Evolutionary conservation across 92 coral and sea anemone genomes (phyloP).

Genomic region (Galaxea fascicularis): DNA sequence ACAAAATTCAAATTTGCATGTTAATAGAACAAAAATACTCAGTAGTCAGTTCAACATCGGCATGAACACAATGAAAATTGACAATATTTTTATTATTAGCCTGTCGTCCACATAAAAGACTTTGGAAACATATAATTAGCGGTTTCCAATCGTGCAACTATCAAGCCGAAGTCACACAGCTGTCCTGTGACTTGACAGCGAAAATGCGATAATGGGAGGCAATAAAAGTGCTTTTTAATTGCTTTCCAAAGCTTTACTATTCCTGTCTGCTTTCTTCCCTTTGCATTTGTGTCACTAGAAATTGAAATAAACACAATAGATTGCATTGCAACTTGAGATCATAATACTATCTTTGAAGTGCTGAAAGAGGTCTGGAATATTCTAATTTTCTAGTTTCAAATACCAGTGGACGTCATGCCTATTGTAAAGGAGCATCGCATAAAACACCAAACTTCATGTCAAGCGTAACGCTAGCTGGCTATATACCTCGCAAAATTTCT

Average conservation of each 20-base stretch:
- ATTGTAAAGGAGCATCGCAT: neutral
- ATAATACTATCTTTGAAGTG: neutral
- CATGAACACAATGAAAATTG: neutral
- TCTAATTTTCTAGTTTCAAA: neutral
- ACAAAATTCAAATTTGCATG: conserved; percentile 33
- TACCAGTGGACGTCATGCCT: neutral
- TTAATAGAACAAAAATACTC: conserved; percentile 29
- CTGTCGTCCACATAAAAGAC: conserved; percentile 15
- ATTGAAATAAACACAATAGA: conserved; percentile 21
- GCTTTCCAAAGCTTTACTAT: neutral
- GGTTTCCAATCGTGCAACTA: conserved; percentile 8
- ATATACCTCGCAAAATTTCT: neutral
- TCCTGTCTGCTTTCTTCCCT: conserved; percentile 2
- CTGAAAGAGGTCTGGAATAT: neutral
- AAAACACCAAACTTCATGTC: neutral
- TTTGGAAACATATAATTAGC: conserved; percentile 22
- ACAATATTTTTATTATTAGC: too few species aligned
- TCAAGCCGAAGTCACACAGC: conserved; percentile 6
- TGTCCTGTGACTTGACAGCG: neutral
- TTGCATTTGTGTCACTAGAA: conserved; percentile 20
- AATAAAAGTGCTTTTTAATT: conserved; percentile 11
- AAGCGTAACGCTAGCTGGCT: conserved; percentile 18
- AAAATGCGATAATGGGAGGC: neutral
- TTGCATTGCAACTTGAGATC: neutral
- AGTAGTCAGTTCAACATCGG: neutral